These are phyloP conservation scores for Tychaedon coryphoeus DNA, from an alignment of 2,113 vertebrate genomes.

Conservation along the genomic window DNA sequence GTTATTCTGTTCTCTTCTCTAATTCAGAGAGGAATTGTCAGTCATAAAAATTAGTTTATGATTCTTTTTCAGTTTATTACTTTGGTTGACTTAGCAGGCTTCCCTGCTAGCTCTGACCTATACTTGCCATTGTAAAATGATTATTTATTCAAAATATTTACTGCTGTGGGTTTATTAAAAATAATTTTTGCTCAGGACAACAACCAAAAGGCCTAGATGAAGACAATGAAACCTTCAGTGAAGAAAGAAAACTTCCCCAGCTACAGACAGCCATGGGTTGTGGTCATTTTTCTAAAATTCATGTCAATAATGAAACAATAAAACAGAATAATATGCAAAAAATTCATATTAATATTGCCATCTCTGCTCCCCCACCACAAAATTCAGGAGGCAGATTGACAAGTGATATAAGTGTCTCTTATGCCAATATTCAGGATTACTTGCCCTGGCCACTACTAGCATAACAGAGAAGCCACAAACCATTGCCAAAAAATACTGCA, in stretches of 20 bases:
- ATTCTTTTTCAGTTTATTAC: constrained; percentile 26
- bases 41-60: not conserved
- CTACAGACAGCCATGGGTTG: not conserved
- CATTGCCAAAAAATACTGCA: not conserved
- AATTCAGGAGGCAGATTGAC: not conserved
- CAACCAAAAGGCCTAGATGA: not conserved
- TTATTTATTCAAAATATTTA: not conserved
- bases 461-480: not conserved
- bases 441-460: not conserved
- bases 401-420: not conserved
- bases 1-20: not conserved
- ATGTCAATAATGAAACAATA: not conserved
- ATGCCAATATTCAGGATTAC: not conserved
- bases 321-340: not conserved
- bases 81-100: not conserved
- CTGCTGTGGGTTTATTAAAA: not conserved
- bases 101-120: not conserved
- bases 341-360: no score
- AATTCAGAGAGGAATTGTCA: not conserved
- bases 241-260: not conserved
- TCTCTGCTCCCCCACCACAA: not conserved
- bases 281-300: not conserved
- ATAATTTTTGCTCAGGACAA: not conserved
- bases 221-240: not conserved
- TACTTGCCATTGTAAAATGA: not conserved